A percentile compares a stretch with the other conserved stretches of the same genome.
Conservation (phyloP, 2,113 vertebrate genomes). For the Noctilio leporinus region DNA sequence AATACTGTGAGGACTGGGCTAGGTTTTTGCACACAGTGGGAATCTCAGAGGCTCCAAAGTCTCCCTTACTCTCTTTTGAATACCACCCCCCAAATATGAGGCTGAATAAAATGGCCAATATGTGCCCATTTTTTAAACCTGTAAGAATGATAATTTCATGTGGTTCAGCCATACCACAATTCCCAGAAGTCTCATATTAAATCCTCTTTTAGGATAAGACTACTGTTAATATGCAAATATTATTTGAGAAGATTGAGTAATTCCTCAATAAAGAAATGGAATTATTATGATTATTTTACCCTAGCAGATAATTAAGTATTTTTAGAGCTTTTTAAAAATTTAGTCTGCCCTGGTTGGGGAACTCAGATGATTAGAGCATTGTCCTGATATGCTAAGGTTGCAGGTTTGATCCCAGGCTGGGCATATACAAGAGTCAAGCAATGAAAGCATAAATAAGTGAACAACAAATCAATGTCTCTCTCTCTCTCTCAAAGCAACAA, state of each 20-base stretch:
- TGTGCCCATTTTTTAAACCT: background rate
- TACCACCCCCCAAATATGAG: background rate
- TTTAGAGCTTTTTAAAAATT: slow-evolving; percentile 6
- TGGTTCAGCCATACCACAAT: background rate
- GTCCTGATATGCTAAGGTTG: too few species aligned
- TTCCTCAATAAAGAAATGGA: background rate
- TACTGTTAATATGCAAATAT: background rate
- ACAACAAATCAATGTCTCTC: too few species aligned
- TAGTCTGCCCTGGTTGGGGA: background rate
- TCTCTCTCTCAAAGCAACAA: too few species aligned
- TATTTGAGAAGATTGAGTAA: background rate
- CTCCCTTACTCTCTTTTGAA: background rate
- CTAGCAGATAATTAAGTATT: background rate
- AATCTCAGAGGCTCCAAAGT: background rate
- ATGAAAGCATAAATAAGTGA: too few species aligned
- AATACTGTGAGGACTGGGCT: background rate
- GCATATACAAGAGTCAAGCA: too few species aligned
- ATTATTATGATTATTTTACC: background rate
- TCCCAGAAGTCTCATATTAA: slow-evolving; percentile 4
- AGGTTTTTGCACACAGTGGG: background rate
- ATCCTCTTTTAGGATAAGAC: slow-evolving; percentile 14
- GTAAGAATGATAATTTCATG: background rate
- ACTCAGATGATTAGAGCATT: too few species aligned
- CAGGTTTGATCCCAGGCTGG: too few species aligned
- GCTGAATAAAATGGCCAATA: background rate